Evolutionary conservation across 2,888 invertebrate species (phyloP), one percentile per base, ranked within the genome.

Genomic region (Eulithis testata): DNA sequence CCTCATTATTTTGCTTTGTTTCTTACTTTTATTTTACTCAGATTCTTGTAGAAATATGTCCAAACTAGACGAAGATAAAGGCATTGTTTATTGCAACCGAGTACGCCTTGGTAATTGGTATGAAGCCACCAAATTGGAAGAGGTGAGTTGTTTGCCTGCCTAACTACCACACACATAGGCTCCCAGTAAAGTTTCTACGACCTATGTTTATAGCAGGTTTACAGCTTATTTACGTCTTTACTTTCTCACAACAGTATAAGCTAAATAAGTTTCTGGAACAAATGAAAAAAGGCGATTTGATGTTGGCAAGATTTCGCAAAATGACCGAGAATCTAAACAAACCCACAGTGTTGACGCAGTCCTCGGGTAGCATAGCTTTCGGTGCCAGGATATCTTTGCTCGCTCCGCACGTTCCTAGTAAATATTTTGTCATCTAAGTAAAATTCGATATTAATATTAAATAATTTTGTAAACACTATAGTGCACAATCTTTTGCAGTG

Each of bases 61-160:
- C 8, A 87, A 84, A 69, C 68, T 72, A 60, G 83, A 86, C 4
- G 78, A 83, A 64, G 91, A 91, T 73, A 92, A 88, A 76, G 89
- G 85, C 21, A 88, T 91, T 64, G 85, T 89, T 68, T 93, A 87
- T 77, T 78, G 84, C 68, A 91, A 89, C 70, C 79, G 89, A 60
- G 91, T 91, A 21, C 89, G 80, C 43, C 76, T 89, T 6, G 92
- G 92, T 63, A 91, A 92, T 79, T 93, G 93, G 93, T 91, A 87
- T 77, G 92, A 93, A 78, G 83, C 90, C 12, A 72, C 83, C n/a
- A 81, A 85, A 76, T 80, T 92, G 66, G 91, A 92, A 73, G 92
- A 93, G 86, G 92, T 89, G 69, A 79, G 67, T 58, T 54, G 11
- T 65, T 44, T 14, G 12, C 47, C 27, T 49, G 5, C 5, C 3